These are phyloP conservation scores for Centrocercus urophasianus DNA, from an alignment of 2,113 vertebrate genomes.

Conservation along the genomic window DNA sequence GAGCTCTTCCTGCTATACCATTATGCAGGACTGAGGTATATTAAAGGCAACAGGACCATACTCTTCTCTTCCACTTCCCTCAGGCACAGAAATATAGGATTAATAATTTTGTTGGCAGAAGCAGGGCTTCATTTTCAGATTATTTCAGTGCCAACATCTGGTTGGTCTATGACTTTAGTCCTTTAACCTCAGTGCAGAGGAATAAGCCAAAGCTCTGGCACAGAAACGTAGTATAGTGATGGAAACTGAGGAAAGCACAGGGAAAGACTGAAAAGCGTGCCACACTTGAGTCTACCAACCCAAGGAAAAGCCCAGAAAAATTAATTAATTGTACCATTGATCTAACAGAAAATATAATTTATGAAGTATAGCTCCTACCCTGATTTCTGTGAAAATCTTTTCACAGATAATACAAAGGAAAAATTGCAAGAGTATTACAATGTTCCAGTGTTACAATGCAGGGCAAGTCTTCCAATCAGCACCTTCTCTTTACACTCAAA, in stretches of 20 bases:
- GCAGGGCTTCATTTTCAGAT: not conserved
- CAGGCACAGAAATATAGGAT: not conserved
- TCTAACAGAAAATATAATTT: not conserved
- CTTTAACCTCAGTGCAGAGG: not conserved
- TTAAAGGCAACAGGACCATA: not conserved
- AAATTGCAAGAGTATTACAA: not conserved
- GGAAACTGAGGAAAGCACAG: not conserved
- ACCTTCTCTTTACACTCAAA: not conserved
- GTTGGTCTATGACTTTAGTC: not conserved
- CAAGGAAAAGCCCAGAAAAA: not conserved
- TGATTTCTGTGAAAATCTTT: not conserved
- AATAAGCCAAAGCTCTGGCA: not conserved
- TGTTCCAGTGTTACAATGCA: not conserved
- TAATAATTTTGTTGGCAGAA: not conserved
- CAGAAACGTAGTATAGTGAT: not conserved
- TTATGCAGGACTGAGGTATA: not conserved
- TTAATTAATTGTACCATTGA: not conserved
- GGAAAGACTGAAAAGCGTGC: not conserved
- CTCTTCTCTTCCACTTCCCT: not conserved
- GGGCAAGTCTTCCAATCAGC: not conserved
- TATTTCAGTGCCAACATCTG: not conserved
- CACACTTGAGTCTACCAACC: not conserved
- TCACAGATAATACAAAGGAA: not conserved
- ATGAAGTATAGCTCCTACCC: not conserved
- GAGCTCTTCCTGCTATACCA: constrained; percentile 2